A percentile compares a stretch with the other conserved stretches of the same genome.
Conservation (phyloP, 2,888 invertebrate genomes). For the Drosophila seclusa region DNA sequence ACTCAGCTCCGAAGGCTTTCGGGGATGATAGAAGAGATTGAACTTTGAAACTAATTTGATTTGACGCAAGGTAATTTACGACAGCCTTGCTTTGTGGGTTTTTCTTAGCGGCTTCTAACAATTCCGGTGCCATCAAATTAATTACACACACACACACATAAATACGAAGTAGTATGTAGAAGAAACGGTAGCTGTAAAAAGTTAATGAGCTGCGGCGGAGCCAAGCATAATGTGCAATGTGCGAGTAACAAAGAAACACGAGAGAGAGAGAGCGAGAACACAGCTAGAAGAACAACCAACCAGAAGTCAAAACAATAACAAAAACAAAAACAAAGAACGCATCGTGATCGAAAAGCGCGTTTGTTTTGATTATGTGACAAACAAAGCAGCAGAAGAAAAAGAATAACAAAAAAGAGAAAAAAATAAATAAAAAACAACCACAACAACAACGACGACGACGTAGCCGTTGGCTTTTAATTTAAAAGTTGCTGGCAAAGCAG, state of each 20-base stretch:
- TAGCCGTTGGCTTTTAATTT: constrained; percentile 61
- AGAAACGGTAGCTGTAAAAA: constrained; percentile 76
- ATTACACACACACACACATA: constrained; percentile 42
- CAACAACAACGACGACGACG: constrained; percentile 18
- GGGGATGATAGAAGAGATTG: constrained; percentile 35
- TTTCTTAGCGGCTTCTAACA: constrained; percentile 57
- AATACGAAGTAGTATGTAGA: background rate
- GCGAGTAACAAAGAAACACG: constrained; percentile 20
- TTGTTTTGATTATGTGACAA: constrained; percentile 77
- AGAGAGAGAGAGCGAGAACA: constrained; percentile 14
- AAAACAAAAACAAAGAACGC: constrained; percentile 62
- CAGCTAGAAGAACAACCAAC: constrained; percentile 32
- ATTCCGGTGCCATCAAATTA: constrained; percentile 67
- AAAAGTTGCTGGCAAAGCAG: constrained; percentile 59
- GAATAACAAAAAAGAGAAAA: constrained; percentile 28
- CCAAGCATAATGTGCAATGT: constrained; percentile 6
- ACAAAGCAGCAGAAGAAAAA: constrained; percentile 43
- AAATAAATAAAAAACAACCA: constrained; percentile 19
- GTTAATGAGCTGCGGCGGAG: constrained; percentile 54
- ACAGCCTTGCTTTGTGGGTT: constrained; percentile 36
- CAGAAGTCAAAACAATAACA: constrained; percentile 61
- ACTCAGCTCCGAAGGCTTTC: constrained; percentile 29
- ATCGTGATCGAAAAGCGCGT: constrained; percentile 67
- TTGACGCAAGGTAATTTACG: constrained; percentile 68
- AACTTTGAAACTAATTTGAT: constrained; percentile 61